phyloP scores from a whole-genome alignment of 2,113 vertebrate species.

The Mionectes macconnelli region DNA sequence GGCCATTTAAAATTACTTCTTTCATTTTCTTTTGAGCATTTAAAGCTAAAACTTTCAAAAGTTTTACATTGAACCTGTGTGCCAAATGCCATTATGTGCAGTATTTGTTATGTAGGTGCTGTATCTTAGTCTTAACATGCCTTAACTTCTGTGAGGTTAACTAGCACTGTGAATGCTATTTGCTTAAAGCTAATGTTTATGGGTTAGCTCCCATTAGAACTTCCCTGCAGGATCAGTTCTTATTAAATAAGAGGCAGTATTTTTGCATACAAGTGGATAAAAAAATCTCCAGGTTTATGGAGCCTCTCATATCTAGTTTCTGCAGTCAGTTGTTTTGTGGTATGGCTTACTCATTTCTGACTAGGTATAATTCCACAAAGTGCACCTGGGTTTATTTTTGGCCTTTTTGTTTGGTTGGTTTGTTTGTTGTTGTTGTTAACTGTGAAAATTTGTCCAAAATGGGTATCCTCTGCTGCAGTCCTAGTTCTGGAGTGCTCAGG shows the following conservation, averaged over 20 bases:
- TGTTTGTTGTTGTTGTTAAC: not conserved
- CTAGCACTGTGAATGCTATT: constrained; percentile 8
- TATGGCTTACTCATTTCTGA: not conserved
- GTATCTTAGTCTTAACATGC: not conserved
- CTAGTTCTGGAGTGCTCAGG: not conserved
- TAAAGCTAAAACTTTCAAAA: not conserved
- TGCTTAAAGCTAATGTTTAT: constrained; percentile 30
- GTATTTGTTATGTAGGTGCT: not conserved
- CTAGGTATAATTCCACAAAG: not conserved
- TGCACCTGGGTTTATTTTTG: not conserved
- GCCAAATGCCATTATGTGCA: constrained; percentile 6
- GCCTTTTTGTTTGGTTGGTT: not conserved
- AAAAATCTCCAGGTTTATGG: not conserved
- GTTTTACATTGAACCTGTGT: not conserved
- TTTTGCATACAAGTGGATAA: not conserved
- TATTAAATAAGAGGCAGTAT: constrained; percentile 13
- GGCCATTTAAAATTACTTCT: not conserved
- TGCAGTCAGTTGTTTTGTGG: not conserved
- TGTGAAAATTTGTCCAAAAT: not conserved
- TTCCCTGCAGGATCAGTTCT: not conserved
- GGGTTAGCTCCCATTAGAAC: not conserved
- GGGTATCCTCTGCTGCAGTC: not conserved
- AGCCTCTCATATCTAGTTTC: not conserved
- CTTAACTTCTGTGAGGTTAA: constrained; percentile 23
- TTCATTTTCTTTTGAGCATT: constrained; percentile 8